Base-by-base conservation (phyloP, 2,113 vertebrate species). In the Ceyx melanurus region DNA sequence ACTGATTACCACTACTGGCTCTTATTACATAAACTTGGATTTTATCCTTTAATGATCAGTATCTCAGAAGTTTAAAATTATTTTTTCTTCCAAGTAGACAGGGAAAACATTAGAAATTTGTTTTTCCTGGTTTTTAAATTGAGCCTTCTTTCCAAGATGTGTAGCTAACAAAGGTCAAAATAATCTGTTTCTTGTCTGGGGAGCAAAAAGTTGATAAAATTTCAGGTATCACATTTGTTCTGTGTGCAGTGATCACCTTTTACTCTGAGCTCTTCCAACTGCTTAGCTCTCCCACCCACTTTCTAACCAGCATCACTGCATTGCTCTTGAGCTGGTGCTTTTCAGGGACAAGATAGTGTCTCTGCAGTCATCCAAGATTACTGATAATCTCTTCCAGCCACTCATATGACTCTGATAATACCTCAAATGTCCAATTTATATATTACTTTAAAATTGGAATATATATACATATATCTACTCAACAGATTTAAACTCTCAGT, bases 291-390 rank as follows among this genome's bases (percentile, higher is more conserved):
- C 35, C 58, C 50, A 62, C 31, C 9, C 2, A 0, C 56, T 64
- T 0, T 0, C 48, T n/a, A 25, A 40, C 28, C 46, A 84, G 33
- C 37, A 46, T 40, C 31, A 14, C 15, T 8, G 20, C 6, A 10
- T 13, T 45, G 48, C 54, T 68, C 78, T 68, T 70, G 43, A 54
- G 29, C 45, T 37, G 16, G 6, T 46, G 33, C 29, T 89, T 80
- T 89, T 53, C 46, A 80, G 45, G 50, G 37, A 13, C 0, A 0
- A 73, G 51, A 23, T 0, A 37, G 50, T 2, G 1, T 37, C 56
- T 88, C 65, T 88, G 37, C 64, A n/a, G 67, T 35, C 75, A 58
- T 23, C 65, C 37, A 53, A 35, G 60, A 18, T 61, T 37, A 22
- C 26, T 50, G 45, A 37, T 33, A 48, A 65, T 20, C 33, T 76